These are phyloP conservation scores for Rhinopomastus cyanomelas DNA, from an alignment of 2,113 vertebrate genomes.

Conservation along the genomic window DNA sequence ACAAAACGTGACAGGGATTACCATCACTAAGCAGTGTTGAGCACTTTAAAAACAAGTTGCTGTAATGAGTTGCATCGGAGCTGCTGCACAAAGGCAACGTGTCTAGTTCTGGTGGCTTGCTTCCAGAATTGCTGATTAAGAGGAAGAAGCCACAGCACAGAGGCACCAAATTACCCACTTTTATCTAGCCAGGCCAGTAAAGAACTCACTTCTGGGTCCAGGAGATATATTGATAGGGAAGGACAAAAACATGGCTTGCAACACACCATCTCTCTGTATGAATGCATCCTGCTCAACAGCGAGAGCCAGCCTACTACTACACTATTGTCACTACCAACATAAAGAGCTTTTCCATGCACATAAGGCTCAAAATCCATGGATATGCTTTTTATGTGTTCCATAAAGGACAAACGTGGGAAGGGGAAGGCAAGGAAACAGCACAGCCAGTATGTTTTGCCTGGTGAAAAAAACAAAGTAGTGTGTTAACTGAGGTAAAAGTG, in stretches of 20 bases:
- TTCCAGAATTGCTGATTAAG: conserved; percentile 49
- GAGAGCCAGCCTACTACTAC: not conserved
- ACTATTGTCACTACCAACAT: not conserved
- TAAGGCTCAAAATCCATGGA: not conserved
- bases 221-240: not conserved
- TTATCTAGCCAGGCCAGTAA: conserved; percentile 39
- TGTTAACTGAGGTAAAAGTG: not conserved
- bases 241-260: conserved; percentile 25
- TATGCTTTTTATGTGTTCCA: not conserved
- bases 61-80: conserved; percentile 11
- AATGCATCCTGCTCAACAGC: not conserved
- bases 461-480: not conserved
- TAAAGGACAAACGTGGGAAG: not conserved
- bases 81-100: not conserved
- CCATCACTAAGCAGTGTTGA: not conserved
- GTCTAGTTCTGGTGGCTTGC: conserved; percentile 14
- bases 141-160: conserved; percentile 28
- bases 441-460: not conserved
- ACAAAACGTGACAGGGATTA: not conserved
- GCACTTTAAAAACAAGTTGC: conserved; percentile 21
- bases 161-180: conserved; percentile 34
- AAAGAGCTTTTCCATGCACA: not conserved
- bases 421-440: not conserved
- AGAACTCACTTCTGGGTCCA: conserved; percentile 39
- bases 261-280: not conserved